Percentiles rank a stretch among this genome's conserved stretches.
phyloP scores from a whole-genome alignment of 1,140 invertebrate species.

The Drosophila repletoides region DNA sequence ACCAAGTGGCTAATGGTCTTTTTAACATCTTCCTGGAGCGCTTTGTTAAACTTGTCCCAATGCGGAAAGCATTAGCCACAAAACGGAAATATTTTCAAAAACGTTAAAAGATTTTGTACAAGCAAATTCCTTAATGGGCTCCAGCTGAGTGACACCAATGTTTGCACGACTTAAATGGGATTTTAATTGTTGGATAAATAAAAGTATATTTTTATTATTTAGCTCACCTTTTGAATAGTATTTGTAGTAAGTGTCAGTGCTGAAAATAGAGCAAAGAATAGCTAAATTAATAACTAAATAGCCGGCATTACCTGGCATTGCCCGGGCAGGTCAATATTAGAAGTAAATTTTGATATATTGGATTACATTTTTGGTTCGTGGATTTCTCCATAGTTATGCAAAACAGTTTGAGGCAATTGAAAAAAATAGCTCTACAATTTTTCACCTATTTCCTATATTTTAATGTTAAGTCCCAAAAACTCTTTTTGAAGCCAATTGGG shows the following conservation, averaged over 20 bases:
- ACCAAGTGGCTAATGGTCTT: constrained; percentile 1
- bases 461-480: too few species aligned
- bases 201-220: background rate
- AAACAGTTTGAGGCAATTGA: too few species aligned
- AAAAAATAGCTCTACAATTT: too few species aligned
- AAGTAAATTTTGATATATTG: too few species aligned
- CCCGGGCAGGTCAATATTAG: too few species aligned
- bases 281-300: background rate
- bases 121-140: background rate
- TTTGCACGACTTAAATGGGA: background rate
- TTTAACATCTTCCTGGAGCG: background rate
- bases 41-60: background rate
- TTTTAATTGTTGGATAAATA: constrained; percentile 29
- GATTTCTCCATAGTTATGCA: too few species aligned
- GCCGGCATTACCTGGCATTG: too few species aligned
- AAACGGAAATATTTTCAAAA: background rate
- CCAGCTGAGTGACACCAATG: background rate
- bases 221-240: constrained; percentile 4
- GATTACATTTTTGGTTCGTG: too few species aligned
- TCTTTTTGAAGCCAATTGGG: too few species aligned
- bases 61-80: too few species aligned
- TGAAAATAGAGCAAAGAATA: constrained; percentile 3
- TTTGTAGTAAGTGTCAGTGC: background rate
- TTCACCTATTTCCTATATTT: too few species aligned
- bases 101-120: background rate